Evolutionary conservation across 2,113 vertebrate genomes (phyloP).

Genomic region (Dasypus novemcinctus): DNA sequence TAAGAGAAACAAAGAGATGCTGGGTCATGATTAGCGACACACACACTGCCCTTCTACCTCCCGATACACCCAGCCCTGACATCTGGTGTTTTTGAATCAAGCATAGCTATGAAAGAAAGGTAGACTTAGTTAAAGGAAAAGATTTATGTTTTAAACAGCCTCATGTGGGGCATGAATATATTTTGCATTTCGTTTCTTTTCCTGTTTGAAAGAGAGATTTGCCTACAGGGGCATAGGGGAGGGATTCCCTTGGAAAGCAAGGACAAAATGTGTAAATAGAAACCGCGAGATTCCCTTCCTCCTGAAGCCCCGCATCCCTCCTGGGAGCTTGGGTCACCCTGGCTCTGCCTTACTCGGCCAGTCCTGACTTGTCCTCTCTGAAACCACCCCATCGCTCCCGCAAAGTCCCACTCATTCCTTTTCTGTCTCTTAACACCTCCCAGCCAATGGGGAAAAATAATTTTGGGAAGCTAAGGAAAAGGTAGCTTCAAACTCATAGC

Average conservation of each 20-base stretch:
- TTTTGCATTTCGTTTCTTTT: background rate
- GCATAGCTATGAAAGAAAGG: constrained; percentile 48
- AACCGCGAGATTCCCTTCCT: background rate
- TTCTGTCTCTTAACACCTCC: constrained; percentile 45
- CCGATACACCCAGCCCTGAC: constrained; percentile 14
- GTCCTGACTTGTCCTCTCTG: background rate
- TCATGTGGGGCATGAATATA: background rate
- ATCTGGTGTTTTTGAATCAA: constrained; percentile 45
- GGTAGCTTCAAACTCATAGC: constrained; percentile 69
- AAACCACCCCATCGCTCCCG: background rate
- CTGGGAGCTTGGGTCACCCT: background rate
- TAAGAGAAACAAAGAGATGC: constrained; percentile 70
- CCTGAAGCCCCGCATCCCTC: background rate
- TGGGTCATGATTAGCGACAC: background rate
- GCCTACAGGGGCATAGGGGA: background rate
- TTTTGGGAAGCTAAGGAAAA: constrained; percentile 74
- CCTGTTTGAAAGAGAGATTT: background rate
- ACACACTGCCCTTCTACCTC: constrained; percentile 15
- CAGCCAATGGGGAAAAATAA: constrained; percentile 54
- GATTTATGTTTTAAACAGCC: constrained; percentile 23
- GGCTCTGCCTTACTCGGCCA: background rate
- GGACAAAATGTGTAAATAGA: background rate
- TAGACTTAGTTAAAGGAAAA: constrained; percentile 18
- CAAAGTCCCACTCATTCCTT: constrained; percentile 19
- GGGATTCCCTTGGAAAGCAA: background rate